Evolutionary conservation across 1,140 invertebrate genomes (phyloP).

Genomic region (Drosophila serrata): DNA sequence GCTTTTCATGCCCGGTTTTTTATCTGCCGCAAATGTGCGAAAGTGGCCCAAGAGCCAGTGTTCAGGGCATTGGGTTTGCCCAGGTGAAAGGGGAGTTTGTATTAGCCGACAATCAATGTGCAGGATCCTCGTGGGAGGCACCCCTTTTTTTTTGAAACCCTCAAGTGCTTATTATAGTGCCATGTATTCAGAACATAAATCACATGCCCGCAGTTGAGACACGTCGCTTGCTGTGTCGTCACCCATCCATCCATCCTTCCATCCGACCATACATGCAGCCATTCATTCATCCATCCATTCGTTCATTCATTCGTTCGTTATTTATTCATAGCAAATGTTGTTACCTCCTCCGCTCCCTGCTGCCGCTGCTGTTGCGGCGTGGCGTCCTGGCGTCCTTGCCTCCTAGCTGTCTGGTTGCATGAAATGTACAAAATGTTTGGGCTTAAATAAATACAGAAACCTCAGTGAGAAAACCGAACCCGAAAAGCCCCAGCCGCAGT

Average conservation of each 20-base stretch:
- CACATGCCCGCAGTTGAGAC: conserved; percentile 57
- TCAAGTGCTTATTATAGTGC: conserved; percentile 64
- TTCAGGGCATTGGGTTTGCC: background rate
- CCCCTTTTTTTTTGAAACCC: conserved; percentile 25
- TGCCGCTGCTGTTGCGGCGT: background rate
- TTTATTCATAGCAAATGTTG: conserved; percentile 76
- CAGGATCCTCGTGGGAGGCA: conserved; percentile 3
- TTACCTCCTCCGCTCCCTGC: conserved; percentile 23
- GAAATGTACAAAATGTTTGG: conserved; percentile 62
- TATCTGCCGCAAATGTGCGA: conserved; percentile 36
- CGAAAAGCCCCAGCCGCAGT: conserved; percentile 55
- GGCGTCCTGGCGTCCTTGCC: background rate
- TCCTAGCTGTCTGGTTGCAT: conserved; percentile 58
- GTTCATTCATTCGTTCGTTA: conserved; percentile 60
- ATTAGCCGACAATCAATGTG: conserved; percentile 75
- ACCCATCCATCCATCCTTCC: conserved; percentile 13
- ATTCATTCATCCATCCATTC: conserved; percentile 27
- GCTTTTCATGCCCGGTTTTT: conserved; percentile 27
- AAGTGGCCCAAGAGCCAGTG: conserved; percentile 17
- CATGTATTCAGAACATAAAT: conserved; percentile 76
- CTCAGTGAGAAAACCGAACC: conserved; percentile 52
- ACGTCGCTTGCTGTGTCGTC: conserved; percentile 40
- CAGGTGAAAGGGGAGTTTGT: conserved; percentile 20
- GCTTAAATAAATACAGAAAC: conserved; percentile 72
- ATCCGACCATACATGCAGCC: background rate